Evolutionary conservation across 2,797 vertebrate genomes (phyloP), one percentile per base, ranked within the genome.

Genomic region (Gobionotothen gibberifrons): DNA sequence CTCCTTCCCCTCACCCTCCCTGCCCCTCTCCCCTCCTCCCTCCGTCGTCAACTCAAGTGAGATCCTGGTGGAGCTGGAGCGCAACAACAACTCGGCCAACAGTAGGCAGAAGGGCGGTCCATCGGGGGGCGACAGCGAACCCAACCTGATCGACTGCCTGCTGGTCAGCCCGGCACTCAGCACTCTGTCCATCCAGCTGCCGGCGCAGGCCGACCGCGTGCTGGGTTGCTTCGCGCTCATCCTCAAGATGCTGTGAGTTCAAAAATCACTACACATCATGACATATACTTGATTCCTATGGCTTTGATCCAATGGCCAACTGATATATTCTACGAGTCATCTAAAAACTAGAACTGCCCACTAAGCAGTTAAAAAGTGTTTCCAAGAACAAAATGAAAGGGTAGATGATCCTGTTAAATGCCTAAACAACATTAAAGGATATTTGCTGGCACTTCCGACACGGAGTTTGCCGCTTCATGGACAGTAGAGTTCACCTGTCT

Each of bases 81-180:
- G 96, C 62, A 97, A 95, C 95, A 97, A 96, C 95, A 99, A 98
- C 94, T 93, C 96, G 0, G 90, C 96, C 81, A 97, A 97, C 75
- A 89, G 95, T 69, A 95, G 96, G 85, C 93, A 95, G 90, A 97
- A 96, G 14, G 95, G 93, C 3, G 85, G 72, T 1, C 96, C 95
- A 0, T 87, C 88, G 0, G 96, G 96, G 71, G 96, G 95, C 0
- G 96, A 98, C 94, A 97, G 97, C 0, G 98, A 99, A 87, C 98
- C 97, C 86, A 99, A 98, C 94, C 96, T 99, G 77, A 99, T 99
- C 48, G 98, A 99, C 95, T 99, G 98, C 87, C 94, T 99, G 90
- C 95, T 99, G 94, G 98, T 99, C 94, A 99, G 97, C 92, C 98
- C 98, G 0, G 96, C 97, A 17, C 95, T 97, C 90, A 98, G 95